Conservation (phyloP, 2,113 vertebrate species). For the Synchiropus splendidus region DNA sequence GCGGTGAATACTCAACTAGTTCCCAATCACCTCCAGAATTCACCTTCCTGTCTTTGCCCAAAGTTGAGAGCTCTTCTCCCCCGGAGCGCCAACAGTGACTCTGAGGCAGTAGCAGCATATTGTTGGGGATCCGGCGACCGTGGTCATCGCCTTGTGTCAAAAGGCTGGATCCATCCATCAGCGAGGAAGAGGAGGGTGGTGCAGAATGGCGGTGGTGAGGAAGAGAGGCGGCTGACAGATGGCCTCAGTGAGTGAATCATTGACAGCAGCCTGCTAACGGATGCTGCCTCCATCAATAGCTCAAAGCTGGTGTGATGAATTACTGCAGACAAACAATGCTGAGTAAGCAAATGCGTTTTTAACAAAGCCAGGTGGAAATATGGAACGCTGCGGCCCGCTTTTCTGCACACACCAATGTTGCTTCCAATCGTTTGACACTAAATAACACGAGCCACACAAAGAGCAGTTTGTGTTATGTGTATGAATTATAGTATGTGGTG, state of each 20-base stretch:
- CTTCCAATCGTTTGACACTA: no score
- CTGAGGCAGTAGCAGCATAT: constrained; percentile 22
- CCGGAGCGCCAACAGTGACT: constrained; percentile 25
- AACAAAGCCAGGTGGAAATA: constrained; percentile 66
- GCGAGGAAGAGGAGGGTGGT: constrained; percentile 53
- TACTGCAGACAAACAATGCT: constrained; percentile 73
- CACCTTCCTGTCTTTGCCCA: constrained; percentile 15
- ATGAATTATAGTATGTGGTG: no score
- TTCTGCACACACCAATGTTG: constrained; percentile 6
- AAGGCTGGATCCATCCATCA: constrained; percentile 51
- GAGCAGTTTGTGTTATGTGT: no score
- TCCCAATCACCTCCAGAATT: constrained; percentile 43
- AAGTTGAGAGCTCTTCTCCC: constrained; percentile 15
- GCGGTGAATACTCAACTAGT: constrained; percentile 58
- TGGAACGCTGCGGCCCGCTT: constrained; percentile 12
- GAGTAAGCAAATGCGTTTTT: constrained; percentile 68
- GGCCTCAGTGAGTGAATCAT: constrained; percentile 70
- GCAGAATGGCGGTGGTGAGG: constrained; percentile 37
- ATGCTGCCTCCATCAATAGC: constrained; percentile 71
- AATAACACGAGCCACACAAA: no score
- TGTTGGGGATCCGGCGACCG: constrained; percentile 24
- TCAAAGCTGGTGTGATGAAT: constrained; percentile 71
- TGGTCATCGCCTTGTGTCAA: constrained; percentile 29
- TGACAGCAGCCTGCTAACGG: constrained; percentile 68
- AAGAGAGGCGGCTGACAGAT: constrained; percentile 60